These are phyloP conservation scores for Dugesia japonica DNA, from an alignment of 2,888 invertebrate genomes.

Conservation along the genomic window DNA sequence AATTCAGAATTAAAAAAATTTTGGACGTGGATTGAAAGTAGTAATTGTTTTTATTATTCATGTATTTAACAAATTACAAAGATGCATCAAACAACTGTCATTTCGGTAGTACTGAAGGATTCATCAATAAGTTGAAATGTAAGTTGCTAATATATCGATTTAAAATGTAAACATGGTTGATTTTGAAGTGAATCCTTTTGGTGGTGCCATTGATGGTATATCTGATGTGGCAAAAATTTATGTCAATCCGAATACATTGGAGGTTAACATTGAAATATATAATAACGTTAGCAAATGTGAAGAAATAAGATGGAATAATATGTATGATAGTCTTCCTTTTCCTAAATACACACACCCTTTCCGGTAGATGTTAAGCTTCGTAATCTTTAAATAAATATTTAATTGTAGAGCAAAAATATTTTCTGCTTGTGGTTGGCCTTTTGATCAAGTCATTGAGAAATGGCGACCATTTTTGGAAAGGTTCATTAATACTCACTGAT, in stretches of 20 bases:
- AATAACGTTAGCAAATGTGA: not conserved
- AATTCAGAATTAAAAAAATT: not conserved
- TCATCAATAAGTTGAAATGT: not conserved
- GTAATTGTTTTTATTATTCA: too few species aligned
- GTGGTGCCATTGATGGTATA: not conserved
- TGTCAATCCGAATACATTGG: not conserved
- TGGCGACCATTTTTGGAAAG: not conserved
- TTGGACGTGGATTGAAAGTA: conserved; percentile 7
- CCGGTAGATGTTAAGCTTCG: not conserved
- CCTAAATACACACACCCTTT: not conserved
- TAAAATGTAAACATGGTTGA: too few species aligned
- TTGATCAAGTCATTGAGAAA: conserved; percentile 8
- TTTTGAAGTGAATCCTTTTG: not conserved
- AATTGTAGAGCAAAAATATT: not conserved
- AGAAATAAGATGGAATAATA: not conserved
- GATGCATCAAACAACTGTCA: not conserved
- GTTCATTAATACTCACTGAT: not conserved
- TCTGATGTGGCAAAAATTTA: not conserved
- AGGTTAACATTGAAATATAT: not conserved
- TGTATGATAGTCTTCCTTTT: not conserved
- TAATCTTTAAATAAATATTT: not conserved
- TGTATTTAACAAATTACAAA: too few species aligned
- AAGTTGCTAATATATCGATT: too few species aligned
- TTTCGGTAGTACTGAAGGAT: not conserved
- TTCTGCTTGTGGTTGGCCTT: conserved; percentile 6